Percentiles rank a stretch among this genome's conserved stretches.
These are phyloP conservation scores for Eolophus roseicapilla DNA, from an alignment of 2,113 vertebrate genomes.

Conservation along the genomic window DNA sequence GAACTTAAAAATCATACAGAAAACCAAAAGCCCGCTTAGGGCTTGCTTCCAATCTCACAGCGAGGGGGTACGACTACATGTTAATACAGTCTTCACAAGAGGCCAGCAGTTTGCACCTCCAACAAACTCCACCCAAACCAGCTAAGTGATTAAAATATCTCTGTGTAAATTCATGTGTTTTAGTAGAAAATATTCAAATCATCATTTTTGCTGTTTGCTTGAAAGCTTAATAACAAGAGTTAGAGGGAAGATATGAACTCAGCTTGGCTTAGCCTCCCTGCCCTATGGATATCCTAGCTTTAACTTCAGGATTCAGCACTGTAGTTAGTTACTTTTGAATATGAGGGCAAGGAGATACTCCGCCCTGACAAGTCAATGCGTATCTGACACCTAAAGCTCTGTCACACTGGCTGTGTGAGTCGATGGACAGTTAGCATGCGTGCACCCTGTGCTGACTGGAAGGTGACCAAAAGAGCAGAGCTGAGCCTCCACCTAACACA, in stretches of 20 bases:
- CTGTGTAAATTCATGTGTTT: not conserved
- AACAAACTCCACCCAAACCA: not conserved
- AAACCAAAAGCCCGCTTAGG: accelerated
- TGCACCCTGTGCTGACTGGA: not conserved
- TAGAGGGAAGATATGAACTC: not conserved
- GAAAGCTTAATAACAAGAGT: not conserved
- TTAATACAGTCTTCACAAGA: not conserved
- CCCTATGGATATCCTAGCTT: not conserved
- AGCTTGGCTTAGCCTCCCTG: not conserved
- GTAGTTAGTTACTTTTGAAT: not conserved
- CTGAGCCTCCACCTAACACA: not conserved
- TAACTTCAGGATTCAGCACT: not conserved
- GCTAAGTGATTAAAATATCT: not conserved
- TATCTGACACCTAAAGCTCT: not conserved
- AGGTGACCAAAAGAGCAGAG: not conserved
- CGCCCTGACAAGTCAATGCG: not conserved
- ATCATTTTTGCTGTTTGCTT: not conserved
- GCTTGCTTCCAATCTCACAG: not conserved
- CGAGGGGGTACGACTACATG: not conserved
- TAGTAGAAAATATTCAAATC: not conserved
- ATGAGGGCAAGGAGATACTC: not conserved
- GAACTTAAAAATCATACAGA: not conserved
- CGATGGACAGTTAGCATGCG: accelerated
- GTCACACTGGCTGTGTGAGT: not conserved
- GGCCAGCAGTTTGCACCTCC: not conserved